Percentiles rank a stretch among this genome's conserved stretches.
Conservation (phyloP, 1,140 invertebrate species). For the Theocolax elegans region DNA sequence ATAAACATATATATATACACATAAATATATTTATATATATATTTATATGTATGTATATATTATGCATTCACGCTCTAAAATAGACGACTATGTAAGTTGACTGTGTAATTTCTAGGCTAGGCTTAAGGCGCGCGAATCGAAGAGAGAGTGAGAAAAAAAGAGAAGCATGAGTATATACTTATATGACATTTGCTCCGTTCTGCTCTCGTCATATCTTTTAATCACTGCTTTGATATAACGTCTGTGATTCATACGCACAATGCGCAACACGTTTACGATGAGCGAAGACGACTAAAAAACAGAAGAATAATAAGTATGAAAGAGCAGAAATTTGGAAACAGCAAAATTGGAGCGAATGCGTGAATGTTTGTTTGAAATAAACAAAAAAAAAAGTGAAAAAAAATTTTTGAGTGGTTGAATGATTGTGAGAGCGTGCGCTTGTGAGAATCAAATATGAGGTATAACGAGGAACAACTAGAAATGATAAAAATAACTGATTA, state of each 20-base stretch:
- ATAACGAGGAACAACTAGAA: conserved; percentile 46
- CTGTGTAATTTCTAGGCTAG: conserved; percentile 53
- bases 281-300: conserved; percentile 22
- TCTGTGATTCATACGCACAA: conserved; percentile 55
- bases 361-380: conserved; percentile 25
- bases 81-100: conserved; percentile 47
- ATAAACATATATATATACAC: no score
- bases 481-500: conserved; percentile 46
- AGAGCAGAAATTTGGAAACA: conserved; percentile 15
- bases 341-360: not conserved
- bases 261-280: conserved; percentile 30
- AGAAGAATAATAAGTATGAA: conserved; percentile 16
- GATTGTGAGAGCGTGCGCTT: conserved; percentile 38
- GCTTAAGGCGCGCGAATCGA: conserved; percentile 45
- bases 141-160: conserved; percentile 34
- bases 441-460: conserved; percentile 43
- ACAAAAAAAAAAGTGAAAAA: conserved; percentile 14
- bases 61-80: conserved; percentile 51
- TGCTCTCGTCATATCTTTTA: conserved; percentile 50
- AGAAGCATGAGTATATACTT: conserved; percentile 14
- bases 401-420: conserved; percentile 39
- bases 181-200: conserved; percentile 41
- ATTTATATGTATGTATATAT: conserved; percentile 44
- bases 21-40: no score
- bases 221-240: conserved; percentile 49